Conservation (phyloP, 2,888 invertebrate species). For the Eupsilia transversa region DNA sequence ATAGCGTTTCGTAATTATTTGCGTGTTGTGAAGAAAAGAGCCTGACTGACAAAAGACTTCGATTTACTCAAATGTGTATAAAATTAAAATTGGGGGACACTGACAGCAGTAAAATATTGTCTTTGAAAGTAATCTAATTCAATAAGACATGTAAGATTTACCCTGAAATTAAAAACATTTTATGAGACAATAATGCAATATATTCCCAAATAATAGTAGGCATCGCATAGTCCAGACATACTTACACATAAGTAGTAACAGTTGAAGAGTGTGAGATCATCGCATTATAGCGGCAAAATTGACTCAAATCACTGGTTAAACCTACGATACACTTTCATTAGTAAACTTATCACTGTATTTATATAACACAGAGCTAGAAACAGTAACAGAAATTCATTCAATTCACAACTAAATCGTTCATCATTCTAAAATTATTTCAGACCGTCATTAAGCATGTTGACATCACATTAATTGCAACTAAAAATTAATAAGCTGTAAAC, state of each 20-base stretch:
- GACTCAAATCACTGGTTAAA: slow-evolving; percentile 86
- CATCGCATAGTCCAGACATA: slow-evolving; percentile 72
- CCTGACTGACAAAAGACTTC: slow-evolving; percentile 9
- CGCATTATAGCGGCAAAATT: slow-evolving; percentile 83
- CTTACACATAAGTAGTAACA: slow-evolving; percentile 79
- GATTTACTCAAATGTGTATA: neutral
- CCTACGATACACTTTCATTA: slow-evolving; percentile 77
- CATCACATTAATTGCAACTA: slow-evolving; percentile 86
- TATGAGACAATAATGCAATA: slow-evolving; percentile 73
- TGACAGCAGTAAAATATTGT: slow-evolving; percentile 57
- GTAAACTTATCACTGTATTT: slow-evolving; percentile 74
- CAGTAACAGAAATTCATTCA: slow-evolving; percentile 78
- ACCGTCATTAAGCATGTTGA: slow-evolving; percentile 78
- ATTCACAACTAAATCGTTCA: slow-evolving; percentile 77
- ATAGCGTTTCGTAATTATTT: neutral
- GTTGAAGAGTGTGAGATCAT: slow-evolving; percentile 86
- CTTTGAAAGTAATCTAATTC: slow-evolving; percentile 47
- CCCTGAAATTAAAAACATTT: slow-evolving; percentile 76
- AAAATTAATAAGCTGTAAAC: slow-evolving; percentile 81
- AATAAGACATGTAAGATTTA: slow-evolving; percentile 60
- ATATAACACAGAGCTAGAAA: slow-evolving; percentile 76
- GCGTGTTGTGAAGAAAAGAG: slow-evolving; percentile 8
- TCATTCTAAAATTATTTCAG: slow-evolving; percentile 78
- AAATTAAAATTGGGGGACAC: slow-evolving; percentile 32
- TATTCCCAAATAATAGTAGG: slow-evolving; percentile 73